Evolutionary conservation across 1,140 invertebrate genomes (phyloP), one percentile per base, ranked within the genome.

Genomic region (Zaprionus lachaisei): DNA sequence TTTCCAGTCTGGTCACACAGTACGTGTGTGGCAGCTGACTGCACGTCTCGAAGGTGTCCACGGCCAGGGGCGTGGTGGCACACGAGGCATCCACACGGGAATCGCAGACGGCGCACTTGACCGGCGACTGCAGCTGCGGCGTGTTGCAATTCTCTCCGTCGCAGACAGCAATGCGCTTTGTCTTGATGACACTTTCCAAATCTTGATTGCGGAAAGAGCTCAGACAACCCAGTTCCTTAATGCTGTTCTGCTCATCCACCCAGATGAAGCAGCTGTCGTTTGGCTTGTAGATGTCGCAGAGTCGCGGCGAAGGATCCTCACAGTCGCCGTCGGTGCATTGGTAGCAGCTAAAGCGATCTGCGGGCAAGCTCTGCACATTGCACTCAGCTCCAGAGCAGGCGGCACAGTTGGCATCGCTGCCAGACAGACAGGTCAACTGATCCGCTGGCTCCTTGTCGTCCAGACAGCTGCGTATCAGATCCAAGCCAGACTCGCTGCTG

Each of bases 161-260:
- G 58, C 91, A 92, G 0, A 92, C 71, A 7, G 74, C 28, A 37
- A 92, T 72, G 14, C 85, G 85, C 37, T 92, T 92, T 0, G 91
- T 92, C 47, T 80, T 78, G 17, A 92, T 69, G 0, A 92, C 69
- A 41, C 72, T 74, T 22, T 82, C 89, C 15, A 91, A 31, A 14
- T 90, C 79, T 62, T 92, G 91, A 44, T 72, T 77, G 55, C 89
- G 85, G 89, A 92, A 92, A 14, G 77, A 79, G 61, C 89, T 79
- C 12, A 91, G 61, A 41, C 91, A 92, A 37, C 86, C 91, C 34
- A 82, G 28, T 44, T 84, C 66, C 44, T 61, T 38, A 9, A 92
- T 55, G 54, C 66, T 84, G 55, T 92, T 92, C 7, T 79, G 51
- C 12, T 78, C 77, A 44, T 91, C 79, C 12, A 91, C 54, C 83